A percentile compares a stretch with the other conserved stretches of the same genome.
Evolutionary conservation across 2,113 vertebrate species (phyloP).

Genomic region (Lycaon pictus): DNA sequence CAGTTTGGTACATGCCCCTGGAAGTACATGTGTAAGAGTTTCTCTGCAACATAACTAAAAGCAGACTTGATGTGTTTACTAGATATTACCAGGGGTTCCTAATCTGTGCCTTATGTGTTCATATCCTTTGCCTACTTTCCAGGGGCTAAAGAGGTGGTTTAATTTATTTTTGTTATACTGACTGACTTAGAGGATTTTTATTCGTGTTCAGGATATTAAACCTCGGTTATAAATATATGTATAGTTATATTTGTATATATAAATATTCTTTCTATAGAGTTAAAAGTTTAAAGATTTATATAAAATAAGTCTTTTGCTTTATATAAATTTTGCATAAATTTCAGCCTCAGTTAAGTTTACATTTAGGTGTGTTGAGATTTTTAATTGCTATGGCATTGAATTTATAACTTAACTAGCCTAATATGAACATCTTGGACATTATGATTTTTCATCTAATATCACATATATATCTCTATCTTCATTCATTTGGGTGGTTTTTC

Average conservation of each 20-base stretch:
- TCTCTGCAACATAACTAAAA: conserved; percentile 20
- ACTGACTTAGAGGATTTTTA: not conserved
- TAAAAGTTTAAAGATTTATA: too few relatives aligned
- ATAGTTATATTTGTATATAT: too few relatives aligned
- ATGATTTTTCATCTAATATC: not conserved
- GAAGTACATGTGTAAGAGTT: not conserved
- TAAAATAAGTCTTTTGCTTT: not conserved
- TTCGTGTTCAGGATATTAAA: not conserved
- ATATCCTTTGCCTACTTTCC: not conserved
- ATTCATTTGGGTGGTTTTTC: not conserved
- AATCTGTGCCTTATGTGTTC: not conserved
- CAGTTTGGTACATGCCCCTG: conserved; percentile 21
- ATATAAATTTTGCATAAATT: not conserved
- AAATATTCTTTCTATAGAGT: too few relatives aligned
- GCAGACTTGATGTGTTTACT: not conserved
- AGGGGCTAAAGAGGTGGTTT: not conserved
- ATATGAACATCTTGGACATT: not conserved
- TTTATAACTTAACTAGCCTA: not conserved
- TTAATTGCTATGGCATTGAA: not conserved
- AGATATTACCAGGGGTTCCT: not conserved
- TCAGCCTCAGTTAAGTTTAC: not conserved
- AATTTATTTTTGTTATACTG: not conserved
- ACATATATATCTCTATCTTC: not conserved
- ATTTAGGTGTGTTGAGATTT: not conserved
- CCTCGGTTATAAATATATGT: too few relatives aligned